Evolutionary conservation across 2,113 vertebrate species (phyloP), one percentile per base, ranked within the genome.

Genomic region (Burhinus oedicnemus): DNA sequence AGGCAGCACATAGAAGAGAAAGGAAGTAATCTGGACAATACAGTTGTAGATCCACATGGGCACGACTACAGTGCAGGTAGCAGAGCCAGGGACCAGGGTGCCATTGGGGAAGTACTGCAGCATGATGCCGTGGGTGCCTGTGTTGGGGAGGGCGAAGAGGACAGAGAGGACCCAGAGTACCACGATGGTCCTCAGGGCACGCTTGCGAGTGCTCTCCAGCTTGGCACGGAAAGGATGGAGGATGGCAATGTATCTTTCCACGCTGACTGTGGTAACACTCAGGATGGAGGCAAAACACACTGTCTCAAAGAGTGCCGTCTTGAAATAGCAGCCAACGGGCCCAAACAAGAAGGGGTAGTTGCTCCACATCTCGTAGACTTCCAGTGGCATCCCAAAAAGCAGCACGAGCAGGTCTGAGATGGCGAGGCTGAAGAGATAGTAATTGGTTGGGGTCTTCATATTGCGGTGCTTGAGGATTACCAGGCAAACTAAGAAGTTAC

Each of bases 361-460:
- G 93, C 97, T 98, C 99, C 99, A 99, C 98, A 99, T 98, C 97
- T 99, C 99, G 0, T 99, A 99, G 77, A 99, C 96, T 94, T 99
- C 99, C 94, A 99, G 97, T 0, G 99, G 99, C 99, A 99, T 99
- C 23, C 99, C 99, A 0, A 99, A 97, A 20, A 99, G 97, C 66
- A 99, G 97, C 86, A 99, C 98, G 18, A 99, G 97, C 90, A 99
- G 98, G 96, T 99, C 99, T 0, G 99, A 99, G 65, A 99, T 76
- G 0, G 99, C 99, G 32, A 99, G 97, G 93, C 99, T 99, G 98
- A 99, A 99, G 94, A 99, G 97, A 93, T 99, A 99, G 81, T 99
- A 99, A 96, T 99, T 99, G 74, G 99, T 99, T 1, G 99, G 99
- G 1, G 98, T 99, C 97, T 98, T 98, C 99, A 99, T 99, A 45